Evolutionary conservation across 1,140 invertebrate genomes (phyloP).

Genomic region (Zaprionus ghesquierei): DNA sequence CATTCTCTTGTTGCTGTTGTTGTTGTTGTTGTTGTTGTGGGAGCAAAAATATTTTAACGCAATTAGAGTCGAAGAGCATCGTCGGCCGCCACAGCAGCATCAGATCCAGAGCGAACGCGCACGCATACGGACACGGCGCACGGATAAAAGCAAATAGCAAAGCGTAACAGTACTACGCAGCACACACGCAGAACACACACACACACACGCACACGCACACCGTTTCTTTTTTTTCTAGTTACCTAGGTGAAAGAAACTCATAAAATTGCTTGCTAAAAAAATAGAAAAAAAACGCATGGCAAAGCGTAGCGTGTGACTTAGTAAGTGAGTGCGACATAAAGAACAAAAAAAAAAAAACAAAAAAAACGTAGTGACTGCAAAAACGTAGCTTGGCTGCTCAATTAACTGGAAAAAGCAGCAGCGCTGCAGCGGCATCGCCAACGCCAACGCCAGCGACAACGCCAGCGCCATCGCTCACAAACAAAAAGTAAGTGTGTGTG

Average conservation of each 20-base stretch:
- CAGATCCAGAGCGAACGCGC: slow-evolving; percentile 76
- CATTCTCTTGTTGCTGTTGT: slow-evolving; percentile 27
- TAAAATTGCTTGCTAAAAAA: slow-evolving; percentile 17
- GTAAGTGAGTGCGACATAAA: slow-evolving; percentile 17
- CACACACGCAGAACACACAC: background rate
- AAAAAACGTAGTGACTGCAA: slow-evolving; percentile 37
- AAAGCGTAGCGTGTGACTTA: slow-evolving; percentile 12
- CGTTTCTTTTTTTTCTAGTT: slow-evolving; percentile 1
- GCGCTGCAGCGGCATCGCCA: slow-evolving; percentile 31
- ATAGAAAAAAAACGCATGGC: background rate
- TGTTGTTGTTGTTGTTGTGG: slow-evolving; percentile 64
- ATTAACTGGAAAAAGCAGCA: slow-evolving; percentile 64
- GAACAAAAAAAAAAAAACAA: slow-evolving; percentile 12
- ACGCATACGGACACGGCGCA: slow-evolving; percentile 71
- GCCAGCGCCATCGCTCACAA: slow-evolving; percentile 17
- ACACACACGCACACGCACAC: slow-evolving; percentile 17
- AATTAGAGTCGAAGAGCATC: slow-evolving; percentile 68
- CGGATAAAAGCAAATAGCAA: slow-evolving; percentile 56
- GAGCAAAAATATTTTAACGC: slow-evolving; percentile 78
- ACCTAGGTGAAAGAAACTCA: background rate
- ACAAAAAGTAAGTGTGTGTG: slow-evolving; percentile 21
- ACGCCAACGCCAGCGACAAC: slow-evolving; percentile 29
- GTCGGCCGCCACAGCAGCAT: slow-evolving; percentile 26
- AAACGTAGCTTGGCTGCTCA: slow-evolving; percentile 51
- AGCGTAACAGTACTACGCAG: background rate